Evolutionary conservation across 2,888 invertebrate species (phyloP).

Genomic region (Teleiodes luculella): DNA sequence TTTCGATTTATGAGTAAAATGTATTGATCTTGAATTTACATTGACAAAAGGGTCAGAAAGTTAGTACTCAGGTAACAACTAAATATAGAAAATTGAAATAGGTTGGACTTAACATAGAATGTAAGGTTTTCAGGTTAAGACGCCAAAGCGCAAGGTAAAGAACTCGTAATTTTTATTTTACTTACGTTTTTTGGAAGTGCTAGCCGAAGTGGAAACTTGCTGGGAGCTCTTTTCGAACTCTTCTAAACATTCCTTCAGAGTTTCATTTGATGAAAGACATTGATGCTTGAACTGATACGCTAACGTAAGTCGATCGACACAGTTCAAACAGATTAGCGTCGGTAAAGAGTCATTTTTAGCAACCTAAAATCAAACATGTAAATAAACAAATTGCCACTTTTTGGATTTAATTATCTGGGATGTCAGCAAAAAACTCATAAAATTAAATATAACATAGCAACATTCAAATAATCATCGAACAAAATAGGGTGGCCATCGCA

Average conservation of each 20-base stretch:
- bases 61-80: no score
- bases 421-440: conserved; percentile 68
- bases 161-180: no score
- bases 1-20: no score
- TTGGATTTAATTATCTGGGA: conserved; percentile 46
- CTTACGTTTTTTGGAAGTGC: conserved; percentile 36
- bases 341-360: conserved; percentile 67
- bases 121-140: neutral
- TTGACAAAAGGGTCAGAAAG: no score
- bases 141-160: no score
- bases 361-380: conserved; percentile 44
- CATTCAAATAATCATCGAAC: conserved; percentile 58
- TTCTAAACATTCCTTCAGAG: conserved; percentile 69
- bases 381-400: conserved; percentile 20
- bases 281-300: conserved; percentile 74
- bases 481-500: conserved; percentile 78
- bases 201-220: conserved; percentile 42
- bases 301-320: conserved; percentile 69
- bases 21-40: no score
- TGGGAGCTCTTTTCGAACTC: conserved; percentile 67
- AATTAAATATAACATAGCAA: conserved; percentile 68
- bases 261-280: conserved; percentile 69
- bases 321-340: conserved; percentile 70
- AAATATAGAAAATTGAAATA: no score
- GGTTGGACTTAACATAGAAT: neutral